These are phyloP conservation scores for Tyto alba DNA, from an alignment of 2,113 vertebrate species.

Conservation along the genomic window DNA sequence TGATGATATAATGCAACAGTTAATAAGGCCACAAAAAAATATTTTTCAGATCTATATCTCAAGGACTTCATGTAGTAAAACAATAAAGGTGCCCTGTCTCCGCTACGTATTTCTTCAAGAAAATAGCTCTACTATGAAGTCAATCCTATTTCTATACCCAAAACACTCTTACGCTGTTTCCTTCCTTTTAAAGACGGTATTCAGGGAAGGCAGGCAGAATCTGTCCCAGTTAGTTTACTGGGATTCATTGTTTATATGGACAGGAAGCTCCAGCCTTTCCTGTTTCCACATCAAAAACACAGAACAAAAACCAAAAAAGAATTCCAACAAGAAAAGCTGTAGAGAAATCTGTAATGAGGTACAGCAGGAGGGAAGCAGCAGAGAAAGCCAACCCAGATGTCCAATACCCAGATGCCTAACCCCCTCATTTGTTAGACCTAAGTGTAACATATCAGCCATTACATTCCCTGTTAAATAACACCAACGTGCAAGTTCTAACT, in stretches of 20 bases:
- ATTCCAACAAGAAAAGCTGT: background rate
- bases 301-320: background rate
- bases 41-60: background rate
- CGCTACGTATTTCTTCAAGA: background rate
- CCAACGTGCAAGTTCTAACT: background rate
- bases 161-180: constrained; percentile 28
- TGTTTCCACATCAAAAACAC: constrained; percentile 49
- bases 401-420: background rate
- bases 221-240: constrained; percentile 1
- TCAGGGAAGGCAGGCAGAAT: constrained; percentile 27
- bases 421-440: background rate
- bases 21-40: background rate
- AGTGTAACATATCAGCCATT: accelerated
- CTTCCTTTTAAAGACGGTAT: constrained; percentile 47
- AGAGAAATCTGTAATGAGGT: background rate
- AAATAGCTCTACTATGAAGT: background rate
- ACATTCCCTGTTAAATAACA: background rate
- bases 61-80: background rate
- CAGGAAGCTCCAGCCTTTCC: constrained; percentile 72
- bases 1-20: background rate
- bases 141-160: background rate
- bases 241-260: constrained; percentile 30
- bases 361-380: background rate
- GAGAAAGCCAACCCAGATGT: background rate
- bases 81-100: background rate